Percentiles rank a stretch among this genome's conserved stretches.
phyloP scores from a whole-genome alignment of 2,113 vertebrate species.

The Anhinga rufa region DNA sequence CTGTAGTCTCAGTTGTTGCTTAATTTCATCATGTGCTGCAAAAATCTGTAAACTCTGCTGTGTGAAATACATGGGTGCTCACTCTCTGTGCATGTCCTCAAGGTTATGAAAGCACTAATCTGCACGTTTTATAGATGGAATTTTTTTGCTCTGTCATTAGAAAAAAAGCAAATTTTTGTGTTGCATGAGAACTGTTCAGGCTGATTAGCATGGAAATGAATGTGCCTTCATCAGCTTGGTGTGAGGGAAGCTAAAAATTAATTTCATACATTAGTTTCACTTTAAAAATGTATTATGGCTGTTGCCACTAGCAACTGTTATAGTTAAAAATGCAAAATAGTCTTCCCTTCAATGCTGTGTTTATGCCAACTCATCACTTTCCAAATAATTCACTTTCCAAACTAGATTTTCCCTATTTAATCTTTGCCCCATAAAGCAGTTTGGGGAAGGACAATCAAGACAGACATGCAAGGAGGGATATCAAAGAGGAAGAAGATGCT shows the following conservation, averaged over 20 bases:
- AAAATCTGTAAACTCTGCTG: background rate
- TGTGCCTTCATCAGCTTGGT: constrained; percentile 54
- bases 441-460: background rate
- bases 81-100: background rate
- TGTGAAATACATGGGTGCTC: rapidly evolving
- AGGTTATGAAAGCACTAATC: background rate
- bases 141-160: background rate
- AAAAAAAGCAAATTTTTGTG: background rate
- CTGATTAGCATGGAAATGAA: constrained; percentile 59
- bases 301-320: background rate
- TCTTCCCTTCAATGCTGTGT: background rate
- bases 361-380: constrained; percentile 20
- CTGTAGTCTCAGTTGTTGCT: background rate
- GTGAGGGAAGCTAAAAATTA: constrained; percentile 46
- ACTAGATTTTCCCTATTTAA: constrained; percentile 3
- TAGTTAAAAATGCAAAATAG: constrained; percentile 19
- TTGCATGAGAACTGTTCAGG: background rate
- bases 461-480: background rate
- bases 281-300: background rate
- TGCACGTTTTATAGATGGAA: background rate
- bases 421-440: background rate
- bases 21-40: background rate
- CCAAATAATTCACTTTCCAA: background rate
- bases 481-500: constrained; percentile 9
- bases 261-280: constrained; percentile 40